Base-by-base conservation (phyloP, 1,140 invertebrate genomes). In the Drosophila elegans region DNA sequence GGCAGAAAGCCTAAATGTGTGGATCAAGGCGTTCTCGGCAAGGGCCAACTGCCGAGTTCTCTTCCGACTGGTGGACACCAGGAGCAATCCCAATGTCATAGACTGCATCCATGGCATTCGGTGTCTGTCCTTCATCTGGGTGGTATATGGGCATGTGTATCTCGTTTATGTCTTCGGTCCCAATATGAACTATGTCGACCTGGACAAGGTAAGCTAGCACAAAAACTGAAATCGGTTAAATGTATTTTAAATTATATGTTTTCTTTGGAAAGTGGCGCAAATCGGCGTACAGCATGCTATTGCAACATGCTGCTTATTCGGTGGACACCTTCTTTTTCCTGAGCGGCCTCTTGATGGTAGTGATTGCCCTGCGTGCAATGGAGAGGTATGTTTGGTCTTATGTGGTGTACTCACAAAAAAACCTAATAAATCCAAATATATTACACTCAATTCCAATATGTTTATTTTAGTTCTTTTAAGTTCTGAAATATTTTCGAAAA, bases 321-420 rank as follows among this genome's bases (percentile, higher is more conserved):
- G 97, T 98, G 0, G 97, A 98, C 85, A 97, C 97, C 0, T 98
- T 98, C 93, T 98, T 98, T 93, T 97, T 97, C 83, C 88, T 91
- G 16, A 96, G 96, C 53, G 95, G 95, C 4, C 94, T 96, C 73
- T 93, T 96, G 16, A 94, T 96, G 69, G 93, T 94, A 69, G 93
- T 95, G 54, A 93, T 95, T 21, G 86, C 95, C 1, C 91, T 96
- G 9, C 92, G 94, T 10, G 94, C 95, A 79, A 92, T 96, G 61
- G 95, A 96, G 49, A 93, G 93, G 85, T 93, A 93, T 78, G 94
- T 95, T 32, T 5, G 12, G 16, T 21, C 1, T n/a, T 10, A 21
- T 21, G 16, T 21, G 16, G 16, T 21, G 16, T 1, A 21, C 16
- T 21, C 1, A 21, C 1, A 21, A 21, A 21, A 21, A 21, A 21